Evolutionary conservation across 2,888 invertebrate species (phyloP).

Genomic region (Gonocerus acuteangulatus): DNA sequence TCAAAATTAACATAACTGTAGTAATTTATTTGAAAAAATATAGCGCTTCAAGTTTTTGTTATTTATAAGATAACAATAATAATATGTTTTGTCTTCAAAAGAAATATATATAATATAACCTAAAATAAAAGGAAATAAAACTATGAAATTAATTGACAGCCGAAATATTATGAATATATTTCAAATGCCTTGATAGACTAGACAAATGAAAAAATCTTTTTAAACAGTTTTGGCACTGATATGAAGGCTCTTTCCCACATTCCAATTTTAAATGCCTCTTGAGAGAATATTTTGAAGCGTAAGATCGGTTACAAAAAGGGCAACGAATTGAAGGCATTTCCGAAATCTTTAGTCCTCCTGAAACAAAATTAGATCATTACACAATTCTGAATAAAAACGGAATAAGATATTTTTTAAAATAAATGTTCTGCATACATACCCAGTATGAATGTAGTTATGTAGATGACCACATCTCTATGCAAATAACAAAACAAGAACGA

Average conservation of each 20-base stretch:
- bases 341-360: background rate
- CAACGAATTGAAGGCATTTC: background rate
- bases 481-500: too few relatives aligned
- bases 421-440: background rate
- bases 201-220: slow-evolving; percentile 45
- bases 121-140: too few relatives aligned
- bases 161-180: background rate
- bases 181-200: slow-evolving; percentile 50
- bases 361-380: background rate
- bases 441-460: too few relatives aligned
- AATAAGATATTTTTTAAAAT: background rate
- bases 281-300: slow-evolving; percentile 40
- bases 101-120: too few relatives aligned
- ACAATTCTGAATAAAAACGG: background rate
- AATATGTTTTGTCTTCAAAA: too few relatives aligned
- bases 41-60: too few relatives aligned
- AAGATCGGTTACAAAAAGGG: slow-evolving; percentile 39
- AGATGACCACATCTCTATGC: too few relatives aligned
- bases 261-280: slow-evolving; percentile 42
- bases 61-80: too few relatives aligned
- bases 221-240: slow-evolving; percentile 35
- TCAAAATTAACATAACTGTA: too few relatives aligned
- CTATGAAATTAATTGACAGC: too few relatives aligned
- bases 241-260: slow-evolving; percentile 29
- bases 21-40: too few relatives aligned